phyloP scores from a whole-genome alignment of 2,797 vertebrate species.

The Pteropus rufus region DNA sequence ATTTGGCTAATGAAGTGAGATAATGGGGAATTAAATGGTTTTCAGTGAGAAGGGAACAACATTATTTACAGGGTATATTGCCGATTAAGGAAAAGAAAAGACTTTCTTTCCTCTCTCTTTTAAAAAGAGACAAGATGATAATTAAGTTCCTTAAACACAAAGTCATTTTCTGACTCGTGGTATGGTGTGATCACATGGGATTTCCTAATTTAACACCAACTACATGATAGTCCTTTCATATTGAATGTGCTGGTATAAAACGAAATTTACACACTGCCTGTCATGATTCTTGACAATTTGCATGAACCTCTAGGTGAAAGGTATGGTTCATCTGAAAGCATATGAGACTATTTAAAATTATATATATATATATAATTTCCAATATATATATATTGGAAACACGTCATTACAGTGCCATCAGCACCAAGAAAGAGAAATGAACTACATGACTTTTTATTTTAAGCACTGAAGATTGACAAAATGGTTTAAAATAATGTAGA shows the following conservation, averaged over 20 bases:
- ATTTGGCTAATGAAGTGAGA: constrained; percentile 74
- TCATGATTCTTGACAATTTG: neutral
- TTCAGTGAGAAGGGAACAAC: constrained; percentile 72
- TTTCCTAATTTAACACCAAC: constrained; percentile 60
- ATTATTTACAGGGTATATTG: constrained; percentile 73
- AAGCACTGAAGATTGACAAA: neutral
- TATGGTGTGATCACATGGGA: constrained; percentile 52
- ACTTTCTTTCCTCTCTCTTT: constrained; percentile 31
- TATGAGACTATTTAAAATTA: neutral
- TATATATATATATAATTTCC: neutral
- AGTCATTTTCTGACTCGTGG: constrained; percentile 10
- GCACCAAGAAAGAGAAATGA: neutral
- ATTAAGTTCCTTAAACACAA: constrained; percentile 56
- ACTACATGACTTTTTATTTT: neutral
- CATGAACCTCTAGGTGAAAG: neutral
- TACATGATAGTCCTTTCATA: constrained; percentile 38
- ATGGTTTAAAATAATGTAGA: neutral
- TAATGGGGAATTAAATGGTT: constrained; percentile 73
- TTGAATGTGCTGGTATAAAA: neutral
- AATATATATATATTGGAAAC: neutral
- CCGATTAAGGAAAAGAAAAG: constrained; percentile 31
- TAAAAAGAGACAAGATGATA: constrained; percentile 69
- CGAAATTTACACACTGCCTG: neutral
- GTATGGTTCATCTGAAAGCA: neutral
- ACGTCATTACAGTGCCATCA: neutral